These are phyloP conservation scores for Triplophysa tibetana DNA, from an alignment of 2,113 vertebrate species.

Conservation along the genomic window DNA sequence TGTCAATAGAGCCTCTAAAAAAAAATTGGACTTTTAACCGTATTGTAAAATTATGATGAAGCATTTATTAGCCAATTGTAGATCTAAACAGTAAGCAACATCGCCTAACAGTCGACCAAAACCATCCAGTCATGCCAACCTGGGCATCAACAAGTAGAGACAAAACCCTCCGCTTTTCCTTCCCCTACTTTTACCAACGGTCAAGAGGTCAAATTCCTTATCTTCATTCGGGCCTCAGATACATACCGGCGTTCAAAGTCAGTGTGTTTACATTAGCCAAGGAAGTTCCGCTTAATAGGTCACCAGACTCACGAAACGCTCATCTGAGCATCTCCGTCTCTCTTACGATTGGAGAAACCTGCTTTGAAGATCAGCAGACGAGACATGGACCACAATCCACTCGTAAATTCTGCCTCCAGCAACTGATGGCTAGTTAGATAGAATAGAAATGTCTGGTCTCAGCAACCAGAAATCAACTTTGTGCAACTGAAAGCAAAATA, in stretches of 20 bases:
- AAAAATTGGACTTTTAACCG: no score
- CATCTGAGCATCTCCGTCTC: not conserved
- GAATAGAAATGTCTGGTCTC: constrained; percentile 12
- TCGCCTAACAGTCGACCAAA: not conserved
- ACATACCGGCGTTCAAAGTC: constrained; percentile 16
- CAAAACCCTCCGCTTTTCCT: constrained; percentile 11
- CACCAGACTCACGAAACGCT: not conserved
- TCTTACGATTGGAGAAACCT: not conserved
- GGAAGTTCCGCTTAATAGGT: not conserved
- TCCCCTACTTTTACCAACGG: constrained; percentile 35
- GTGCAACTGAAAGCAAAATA: not conserved
- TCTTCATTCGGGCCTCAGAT: constrained; percentile 48
- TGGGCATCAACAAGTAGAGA: constrained; percentile 31
- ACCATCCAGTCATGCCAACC: not conserved
- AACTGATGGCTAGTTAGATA: not conserved
- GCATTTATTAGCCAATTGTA: no score
- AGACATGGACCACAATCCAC: not conserved
- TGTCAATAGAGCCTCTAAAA: no score
- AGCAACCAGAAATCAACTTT: not conserved
- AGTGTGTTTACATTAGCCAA: not conserved
- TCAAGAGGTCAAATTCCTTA: constrained; percentile 57
- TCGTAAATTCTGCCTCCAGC: not conserved
- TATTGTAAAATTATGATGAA: no score
- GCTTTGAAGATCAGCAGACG: not conserved
- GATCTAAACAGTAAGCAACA: not conserved